phyloP scores from a whole-genome alignment of 2,797 vertebrate species.

The Ataeniobius toweri region DNA sequence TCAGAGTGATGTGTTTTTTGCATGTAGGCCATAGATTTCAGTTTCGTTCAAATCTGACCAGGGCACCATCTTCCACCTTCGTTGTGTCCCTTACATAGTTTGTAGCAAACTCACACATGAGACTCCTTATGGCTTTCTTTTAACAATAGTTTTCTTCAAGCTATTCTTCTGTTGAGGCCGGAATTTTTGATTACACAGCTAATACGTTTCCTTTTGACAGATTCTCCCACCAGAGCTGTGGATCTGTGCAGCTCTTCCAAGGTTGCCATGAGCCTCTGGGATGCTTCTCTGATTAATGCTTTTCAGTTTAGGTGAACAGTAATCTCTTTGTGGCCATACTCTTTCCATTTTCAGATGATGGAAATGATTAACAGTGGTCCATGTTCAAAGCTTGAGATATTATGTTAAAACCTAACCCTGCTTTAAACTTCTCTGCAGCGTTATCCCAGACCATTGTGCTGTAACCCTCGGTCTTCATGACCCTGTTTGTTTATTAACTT shows the following conservation, averaged over 20 bases:
- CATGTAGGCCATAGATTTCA: not conserved
- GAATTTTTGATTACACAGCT: not conserved
- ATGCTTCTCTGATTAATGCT: not conserved
- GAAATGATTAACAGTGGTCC: not conserved
- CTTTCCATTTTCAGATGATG: not conserved
- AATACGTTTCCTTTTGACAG: not conserved
- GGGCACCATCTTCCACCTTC: not conserved
- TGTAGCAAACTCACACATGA: too few species aligned
- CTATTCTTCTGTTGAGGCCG: not conserved
- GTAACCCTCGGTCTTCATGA: not conserved
- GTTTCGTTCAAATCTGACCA: not conserved
- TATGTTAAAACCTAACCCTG: not conserved
- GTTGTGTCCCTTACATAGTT: too few species aligned
- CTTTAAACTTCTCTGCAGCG: not conserved
- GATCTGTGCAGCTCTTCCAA: not conserved
- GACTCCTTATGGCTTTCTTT: not conserved
- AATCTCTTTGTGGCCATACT: not conserved
- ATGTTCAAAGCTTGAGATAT: not conserved
- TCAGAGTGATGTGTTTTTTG: not conserved
- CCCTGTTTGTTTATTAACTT: not conserved
- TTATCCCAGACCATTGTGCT: not conserved
- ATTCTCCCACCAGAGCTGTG: not conserved
- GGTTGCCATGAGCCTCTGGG: too few species aligned
- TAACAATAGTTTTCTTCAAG: not conserved
- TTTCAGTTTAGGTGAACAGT: not conserved